A percentile compares a stretch with the other conserved stretches of the same genome.
phyloP scores from a whole-genome alignment of 2,888 invertebrate genomes.

The Trilocha varians region DNA sequence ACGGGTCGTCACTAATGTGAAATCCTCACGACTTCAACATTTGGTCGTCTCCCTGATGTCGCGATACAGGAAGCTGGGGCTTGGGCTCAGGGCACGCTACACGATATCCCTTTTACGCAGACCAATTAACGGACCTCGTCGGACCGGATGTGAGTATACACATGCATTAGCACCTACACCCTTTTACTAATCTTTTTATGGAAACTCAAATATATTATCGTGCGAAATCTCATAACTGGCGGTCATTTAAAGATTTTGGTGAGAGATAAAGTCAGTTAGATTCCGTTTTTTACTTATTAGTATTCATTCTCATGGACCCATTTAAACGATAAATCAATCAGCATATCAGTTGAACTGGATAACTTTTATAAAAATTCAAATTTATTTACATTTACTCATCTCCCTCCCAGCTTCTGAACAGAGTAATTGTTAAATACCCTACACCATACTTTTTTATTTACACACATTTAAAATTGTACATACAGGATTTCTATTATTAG shows the following conservation, averaged over 20 bases:
- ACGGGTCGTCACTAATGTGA: constrained; percentile 31
- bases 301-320: too few relatives aligned
- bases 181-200: constrained; percentile 61
- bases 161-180: constrained; percentile 67
- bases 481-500: constrained; percentile 19
- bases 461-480: not conserved
- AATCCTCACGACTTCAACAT: constrained; percentile 33
- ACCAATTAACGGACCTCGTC: constrained; percentile 67
- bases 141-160: constrained; percentile 66
- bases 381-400: too few relatives aligned
- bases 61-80: constrained; percentile 50
- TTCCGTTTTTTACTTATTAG: too few relatives aligned
- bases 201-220: constrained; percentile 34
- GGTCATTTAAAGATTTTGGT: too few relatives aligned
- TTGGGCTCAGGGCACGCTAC: constrained; percentile 45
- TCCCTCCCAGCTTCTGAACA: too few relatives aligned
- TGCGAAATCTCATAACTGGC: constrained; percentile 39
- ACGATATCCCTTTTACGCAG: constrained; percentile 72
- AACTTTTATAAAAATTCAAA: too few relatives aligned
- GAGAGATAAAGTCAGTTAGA: too few relatives aligned
- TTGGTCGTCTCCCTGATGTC: constrained; percentile 31
- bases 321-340: too few relatives aligned
- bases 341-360: too few relatives aligned
- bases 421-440: too few relatives aligned
- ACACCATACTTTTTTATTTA: not conserved